Conservation (phyloP, 1,140 invertebrate genomes). For the Magallana gigas region DNA sequence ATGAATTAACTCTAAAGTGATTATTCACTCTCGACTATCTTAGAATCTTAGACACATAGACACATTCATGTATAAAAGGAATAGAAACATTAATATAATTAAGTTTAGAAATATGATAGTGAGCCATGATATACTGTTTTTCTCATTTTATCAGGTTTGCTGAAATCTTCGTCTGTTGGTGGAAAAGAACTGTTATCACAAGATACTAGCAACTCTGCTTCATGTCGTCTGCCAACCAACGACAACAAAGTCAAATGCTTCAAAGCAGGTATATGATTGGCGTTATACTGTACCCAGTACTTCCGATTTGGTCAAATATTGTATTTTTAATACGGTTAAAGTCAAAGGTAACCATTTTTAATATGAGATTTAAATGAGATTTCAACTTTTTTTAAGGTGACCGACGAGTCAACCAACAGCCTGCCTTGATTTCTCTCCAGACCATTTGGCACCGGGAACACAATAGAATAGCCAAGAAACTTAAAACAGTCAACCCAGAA, state of each 20-base stretch:
- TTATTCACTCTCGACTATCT: too few relatives aligned
- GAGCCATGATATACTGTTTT: too few relatives aligned
- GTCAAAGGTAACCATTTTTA: too few relatives aligned
- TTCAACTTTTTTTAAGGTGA: slow-evolving; percentile 84
- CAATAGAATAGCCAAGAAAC: slow-evolving; percentile 89
- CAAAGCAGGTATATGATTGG: slow-evolving; percentile 43
- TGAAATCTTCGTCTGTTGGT: slow-evolving; percentile 35
- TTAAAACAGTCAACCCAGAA: slow-evolving; percentile 84
- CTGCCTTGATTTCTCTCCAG: slow-evolving; percentile 95
- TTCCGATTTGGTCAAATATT: too few relatives aligned
- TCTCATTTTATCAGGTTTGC: slow-evolving; percentile 10
- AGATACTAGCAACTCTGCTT: slow-evolving; percentile 37
- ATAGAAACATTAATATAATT: too few relatives aligned
- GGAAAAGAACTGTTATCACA: slow-evolving; percentile 45
- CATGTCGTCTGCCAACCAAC: slow-evolving; percentile 13
- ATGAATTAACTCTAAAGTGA: too few relatives aligned
- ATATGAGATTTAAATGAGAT: too few relatives aligned
- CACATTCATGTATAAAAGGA: too few relatives aligned
- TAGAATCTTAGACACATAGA: too few relatives aligned
- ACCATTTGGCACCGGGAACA: slow-evolving; percentile 97
- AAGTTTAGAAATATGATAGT: too few relatives aligned
- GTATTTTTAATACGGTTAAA: too few relatives aligned
- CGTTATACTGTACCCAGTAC: too few relatives aligned
- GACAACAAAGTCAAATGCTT: slow-evolving; percentile 51
- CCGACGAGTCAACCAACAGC: slow-evolving; percentile 89